Evolutionary conservation across 2,888 invertebrate species (phyloP).

Genomic region (Agrotis puta): DNA sequence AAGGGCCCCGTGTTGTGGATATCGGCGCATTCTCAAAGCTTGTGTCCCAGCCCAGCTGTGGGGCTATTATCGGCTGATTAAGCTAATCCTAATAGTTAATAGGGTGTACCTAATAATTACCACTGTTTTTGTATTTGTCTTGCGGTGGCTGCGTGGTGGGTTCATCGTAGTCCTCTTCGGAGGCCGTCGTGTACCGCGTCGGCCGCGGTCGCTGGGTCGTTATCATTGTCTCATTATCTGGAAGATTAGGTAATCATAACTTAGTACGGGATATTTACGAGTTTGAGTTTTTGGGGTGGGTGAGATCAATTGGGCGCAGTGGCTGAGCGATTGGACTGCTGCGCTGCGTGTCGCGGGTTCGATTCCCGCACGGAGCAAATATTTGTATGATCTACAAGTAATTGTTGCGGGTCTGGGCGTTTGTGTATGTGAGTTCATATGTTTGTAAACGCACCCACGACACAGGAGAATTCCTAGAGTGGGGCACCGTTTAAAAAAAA

Average conservation of each 20-base stretch:
- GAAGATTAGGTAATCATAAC: slow-evolving; percentile 21
- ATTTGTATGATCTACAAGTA: too few relatives aligned
- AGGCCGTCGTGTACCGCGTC: slow-evolving; percentile 82
- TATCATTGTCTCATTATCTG: slow-evolving; percentile 83
- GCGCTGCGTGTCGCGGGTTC: too few relatives aligned
- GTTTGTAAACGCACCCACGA: too few relatives aligned
- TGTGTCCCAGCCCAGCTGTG: background rate
- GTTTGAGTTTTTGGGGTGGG: too few relatives aligned
- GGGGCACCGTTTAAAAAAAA: too few relatives aligned
- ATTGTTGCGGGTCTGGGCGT: too few relatives aligned
- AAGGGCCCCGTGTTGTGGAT: background rate
- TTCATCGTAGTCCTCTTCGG: slow-evolving; percentile 81
- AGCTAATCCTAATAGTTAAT: slow-evolving; percentile 73
- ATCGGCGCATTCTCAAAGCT: background rate
- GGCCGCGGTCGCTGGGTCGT: slow-evolving; percentile 83
- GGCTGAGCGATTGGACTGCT: too few relatives aligned
- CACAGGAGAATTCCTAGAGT: too few relatives aligned
- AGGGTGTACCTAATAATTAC: slow-evolving; percentile 90
- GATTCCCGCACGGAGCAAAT: too few relatives aligned
- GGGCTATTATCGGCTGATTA: background rate
- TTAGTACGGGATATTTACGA: too few relatives aligned
- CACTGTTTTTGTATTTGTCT: slow-evolving; percentile 89
- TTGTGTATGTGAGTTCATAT: too few relatives aligned
- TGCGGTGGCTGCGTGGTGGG: slow-evolving; percentile 75
- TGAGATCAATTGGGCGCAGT: too few relatives aligned